Evolutionary conservation across 35 echinoderm and acorn worm species (phyloP).

Genomic region (Holothuria glaberrima): DNA sequence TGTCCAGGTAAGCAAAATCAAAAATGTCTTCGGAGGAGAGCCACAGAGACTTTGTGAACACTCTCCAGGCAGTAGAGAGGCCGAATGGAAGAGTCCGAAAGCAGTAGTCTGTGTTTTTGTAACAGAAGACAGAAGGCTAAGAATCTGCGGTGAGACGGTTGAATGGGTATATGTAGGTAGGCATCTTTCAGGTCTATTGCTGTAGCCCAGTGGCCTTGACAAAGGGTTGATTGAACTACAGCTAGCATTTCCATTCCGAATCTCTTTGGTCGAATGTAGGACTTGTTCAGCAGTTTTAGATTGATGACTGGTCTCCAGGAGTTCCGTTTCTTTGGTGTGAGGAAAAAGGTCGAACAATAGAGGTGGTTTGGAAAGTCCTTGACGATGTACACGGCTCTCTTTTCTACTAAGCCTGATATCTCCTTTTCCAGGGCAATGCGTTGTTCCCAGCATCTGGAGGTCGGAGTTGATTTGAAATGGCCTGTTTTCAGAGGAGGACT

Average conservation of each 20-base stretch:
- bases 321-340: background rate
- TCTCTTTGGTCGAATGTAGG: background rate
- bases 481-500: background rate
- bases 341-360: background rate
- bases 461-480: background rate
- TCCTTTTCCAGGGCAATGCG: background rate
- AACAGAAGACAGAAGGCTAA: too few relatives aligned
- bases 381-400: background rate
- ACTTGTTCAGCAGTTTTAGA: background rate
- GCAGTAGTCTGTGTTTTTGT: too few relatives aligned
- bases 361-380: background rate
- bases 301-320: constrained; percentile 17
- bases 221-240: background rate
- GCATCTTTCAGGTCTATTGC: constrained; percentile 38
- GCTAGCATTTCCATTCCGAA: constrained; percentile 30
- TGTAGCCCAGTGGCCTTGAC: background rate
- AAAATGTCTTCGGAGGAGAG: too few relatives aligned
- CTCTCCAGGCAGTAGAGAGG: too few relatives aligned
- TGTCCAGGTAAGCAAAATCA: too few relatives aligned
- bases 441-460: background rate
- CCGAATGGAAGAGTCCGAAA: too few relatives aligned
- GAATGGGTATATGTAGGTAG: constrained; percentile 15
- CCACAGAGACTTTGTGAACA: too few relatives aligned
- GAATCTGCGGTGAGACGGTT: background rate
- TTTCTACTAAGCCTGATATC: background rate